Base-by-base conservation (phyloP, 2,113 vertebrate species). In the Leptobrachium leishanense region DNA sequence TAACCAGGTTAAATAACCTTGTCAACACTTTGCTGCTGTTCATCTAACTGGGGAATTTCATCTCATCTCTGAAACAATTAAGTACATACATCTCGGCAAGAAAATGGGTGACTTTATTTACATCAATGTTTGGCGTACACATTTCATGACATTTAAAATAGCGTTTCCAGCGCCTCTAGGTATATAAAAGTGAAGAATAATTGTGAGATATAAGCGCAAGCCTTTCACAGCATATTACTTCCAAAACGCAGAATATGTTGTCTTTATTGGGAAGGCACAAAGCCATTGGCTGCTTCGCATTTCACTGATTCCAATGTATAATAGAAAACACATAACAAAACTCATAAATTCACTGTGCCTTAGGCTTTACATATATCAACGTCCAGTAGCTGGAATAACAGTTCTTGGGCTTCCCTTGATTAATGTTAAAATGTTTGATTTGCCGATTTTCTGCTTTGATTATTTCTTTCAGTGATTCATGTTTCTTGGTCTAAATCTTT, bases 351-450 rank as follows among this genome's bases (percentile, higher is more conserved):
- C 77, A 59, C n/a, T 62, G 63, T 59, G 77, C 77, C 77, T 68
- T 80, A 71, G 71, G 77, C 71, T 13, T 67, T 42, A 46, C 71
- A 80, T 80, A 80, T 62, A 80, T 80, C 77, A 80, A 73, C 68
- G 77, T 80, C 77, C 77, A 74, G 63, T 80, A 55, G 71, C 64
- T 74, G 64, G 71, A 80, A 80, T 80, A 80, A 80, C 77, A 74
- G n/a, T 50, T 31, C 64, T 59, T 69, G n/a, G 70, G 12, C 43
- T 73, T 74, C 54, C 55, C 63, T 80, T 80, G 71, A 80, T 80
- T 80, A 80, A 74, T 80, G 77, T 68, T 80, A 66, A 79, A 73
- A 73, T 80, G 71, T 74, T 80, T 73, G 41, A 79, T 80, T 80
- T 74, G 77, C 64, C 71, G 74, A 73, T 74, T 80, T 80, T 80